phyloP scores from a whole-genome alignment of 2,888 invertebrate genomes.

The Drosophila tanythrix region DNA sequence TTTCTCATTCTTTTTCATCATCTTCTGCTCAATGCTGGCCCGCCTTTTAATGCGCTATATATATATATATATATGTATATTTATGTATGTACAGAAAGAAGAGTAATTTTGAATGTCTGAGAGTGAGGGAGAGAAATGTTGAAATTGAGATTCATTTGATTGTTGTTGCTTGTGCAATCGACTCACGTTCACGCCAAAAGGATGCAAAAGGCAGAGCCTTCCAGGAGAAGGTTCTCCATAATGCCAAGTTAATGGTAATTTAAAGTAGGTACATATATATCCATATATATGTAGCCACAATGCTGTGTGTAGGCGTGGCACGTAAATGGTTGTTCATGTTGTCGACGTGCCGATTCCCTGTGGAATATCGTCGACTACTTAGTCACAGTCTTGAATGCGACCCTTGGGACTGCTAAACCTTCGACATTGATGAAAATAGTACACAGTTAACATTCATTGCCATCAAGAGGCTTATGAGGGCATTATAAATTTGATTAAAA shows the following conservation, averaged over 20 bases:
- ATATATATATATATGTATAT: neutral
- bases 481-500: slow-evolving; percentile 14
- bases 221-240: neutral
- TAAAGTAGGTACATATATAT: slow-evolving; percentile 28
- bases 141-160: slow-evolving; percentile 70
- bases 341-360: slow-evolving; percentile 31
- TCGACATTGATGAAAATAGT: slow-evolving; percentile 13
- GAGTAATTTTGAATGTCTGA: slow-evolving; percentile 12
- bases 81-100: slow-evolving; percentile 11
- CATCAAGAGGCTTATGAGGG: neutral
- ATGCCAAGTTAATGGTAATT: slow-evolving; percentile 45
- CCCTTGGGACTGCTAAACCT: slow-evolving; percentile 34
- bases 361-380: slow-evolving; percentile 25
- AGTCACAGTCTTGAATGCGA: slow-evolving; percentile 28
- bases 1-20: slow-evolving; percentile 12
- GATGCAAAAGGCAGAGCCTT: slow-evolving; percentile 44
- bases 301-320: slow-evolving; percentile 48
- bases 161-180: slow-evolving; percentile 62
- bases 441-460: slow-evolving; percentile 19
- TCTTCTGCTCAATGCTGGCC: slow-evolving; percentile 27
- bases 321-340: slow-evolving; percentile 24
- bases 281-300: slow-evolving; percentile 10
- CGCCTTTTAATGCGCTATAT: slow-evolving; percentile 49
- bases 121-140: slow-evolving; percentile 16
- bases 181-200: slow-evolving; percentile 62